Percentiles rank a stretch among this genome's conserved stretches.
These are phyloP conservation scores for Syngnathoides biaculeatus DNA, from an alignment of 2,113 vertebrate species.

Conservation along the genomic window DNA sequence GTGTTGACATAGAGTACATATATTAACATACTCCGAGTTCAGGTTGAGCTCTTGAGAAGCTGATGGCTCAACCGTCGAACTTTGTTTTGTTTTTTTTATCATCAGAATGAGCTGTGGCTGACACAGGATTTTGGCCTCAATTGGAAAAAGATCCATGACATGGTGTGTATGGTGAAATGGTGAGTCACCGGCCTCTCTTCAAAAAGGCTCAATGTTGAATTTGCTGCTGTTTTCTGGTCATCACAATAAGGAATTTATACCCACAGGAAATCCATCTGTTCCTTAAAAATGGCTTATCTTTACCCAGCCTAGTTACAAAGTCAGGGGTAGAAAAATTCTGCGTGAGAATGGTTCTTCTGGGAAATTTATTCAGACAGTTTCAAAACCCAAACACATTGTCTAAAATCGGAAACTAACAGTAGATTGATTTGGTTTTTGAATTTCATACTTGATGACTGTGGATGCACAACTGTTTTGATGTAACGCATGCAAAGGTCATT, in stretches of 20 bases:
- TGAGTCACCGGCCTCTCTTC: conserved; percentile 60
- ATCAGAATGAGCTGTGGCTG: conserved; percentile 86
- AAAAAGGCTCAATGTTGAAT: not conserved
- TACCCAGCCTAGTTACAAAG: too few relatives aligned
- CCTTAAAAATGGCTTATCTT: too few relatives aligned
- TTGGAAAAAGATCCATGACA: conserved; percentile 82
- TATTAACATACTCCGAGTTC: conserved; percentile 5
- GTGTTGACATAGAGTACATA: conserved; percentile 23
- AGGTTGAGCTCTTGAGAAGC: conserved; percentile 1
- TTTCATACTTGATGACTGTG: not conserved
- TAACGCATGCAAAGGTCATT: not conserved
- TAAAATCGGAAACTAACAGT: not conserved
- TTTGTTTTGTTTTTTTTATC: conserved; percentile 4
- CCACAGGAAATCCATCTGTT: too few relatives aligned
- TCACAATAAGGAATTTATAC: too few relatives aligned
- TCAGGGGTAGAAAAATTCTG: too few relatives aligned
- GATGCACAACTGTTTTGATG: not conserved
- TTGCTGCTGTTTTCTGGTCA: too few relatives aligned
- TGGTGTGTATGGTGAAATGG: conserved; percentile 89
- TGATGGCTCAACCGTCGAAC: not conserved
- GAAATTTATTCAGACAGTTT: not conserved
- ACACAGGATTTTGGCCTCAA: conserved; percentile 81
- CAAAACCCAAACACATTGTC: not conserved
- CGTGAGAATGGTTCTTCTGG: too few relatives aligned
- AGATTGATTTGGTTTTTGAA: not conserved